These are phyloP conservation scores for Oligia latruncula DNA, from an alignment of 2,888 invertebrate genomes.

Conservation along the genomic window DNA sequence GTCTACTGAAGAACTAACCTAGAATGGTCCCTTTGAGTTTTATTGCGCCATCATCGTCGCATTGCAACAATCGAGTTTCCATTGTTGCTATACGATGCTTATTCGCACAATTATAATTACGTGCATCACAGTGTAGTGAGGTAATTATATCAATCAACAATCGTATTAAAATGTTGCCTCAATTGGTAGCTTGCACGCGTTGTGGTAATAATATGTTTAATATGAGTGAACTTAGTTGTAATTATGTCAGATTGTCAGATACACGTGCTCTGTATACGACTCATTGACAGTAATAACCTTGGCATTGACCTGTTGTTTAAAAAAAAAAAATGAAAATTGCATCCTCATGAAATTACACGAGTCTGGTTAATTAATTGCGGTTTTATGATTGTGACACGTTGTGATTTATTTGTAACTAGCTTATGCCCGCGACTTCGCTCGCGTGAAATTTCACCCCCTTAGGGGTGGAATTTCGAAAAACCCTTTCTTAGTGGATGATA, in stretches of 20 bases:
- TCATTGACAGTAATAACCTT: background rate
- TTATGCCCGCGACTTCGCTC: too few relatives aligned
- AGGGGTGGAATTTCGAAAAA: too few relatives aligned
- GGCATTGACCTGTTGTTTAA: background rate
- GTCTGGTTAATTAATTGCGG: background rate
- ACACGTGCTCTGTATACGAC: background rate
- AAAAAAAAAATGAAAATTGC: background rate
- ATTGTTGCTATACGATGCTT: constrained; percentile 28
- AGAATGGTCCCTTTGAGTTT: background rate
- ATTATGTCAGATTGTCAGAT: background rate
- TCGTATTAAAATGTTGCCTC: background rate
- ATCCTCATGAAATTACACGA: background rate
- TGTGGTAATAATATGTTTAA: constrained; percentile 1
- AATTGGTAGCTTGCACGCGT: background rate
- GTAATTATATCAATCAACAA: constrained; percentile 31
- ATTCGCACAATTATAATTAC: constrained; percentile 28
- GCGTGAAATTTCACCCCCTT: too few relatives aligned
- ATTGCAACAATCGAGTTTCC: background rate
- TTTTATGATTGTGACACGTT: background rate
- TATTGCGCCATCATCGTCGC: background rate
- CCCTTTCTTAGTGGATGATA: too few relatives aligned
- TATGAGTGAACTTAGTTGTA: background rate
- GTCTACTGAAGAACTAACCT: background rate
- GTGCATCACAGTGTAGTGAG: background rate
- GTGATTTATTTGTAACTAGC: background rate